Evolutionary conservation across 2,113 vertebrate genomes (phyloP).

Genomic region (Argyrosomus japonicus): DNA sequence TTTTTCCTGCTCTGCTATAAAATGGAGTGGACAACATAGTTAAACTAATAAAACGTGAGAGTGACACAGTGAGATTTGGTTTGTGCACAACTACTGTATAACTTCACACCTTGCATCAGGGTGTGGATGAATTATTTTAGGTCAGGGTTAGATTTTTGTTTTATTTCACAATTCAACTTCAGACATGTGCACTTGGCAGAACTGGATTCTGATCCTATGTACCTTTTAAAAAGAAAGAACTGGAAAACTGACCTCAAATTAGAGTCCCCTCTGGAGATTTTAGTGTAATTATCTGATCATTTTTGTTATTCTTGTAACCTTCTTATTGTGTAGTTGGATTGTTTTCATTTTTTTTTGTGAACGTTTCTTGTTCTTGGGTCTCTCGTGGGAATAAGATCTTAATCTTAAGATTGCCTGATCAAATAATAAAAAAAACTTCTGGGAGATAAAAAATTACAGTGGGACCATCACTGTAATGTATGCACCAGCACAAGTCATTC

Average conservation of each 20-base stretch:
- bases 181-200: too few relatives aligned
- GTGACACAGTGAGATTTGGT: constrained; percentile 35
- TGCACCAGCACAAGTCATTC: background rate
- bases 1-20: constrained; percentile 22
- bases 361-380: too few relatives aligned
- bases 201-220: too few relatives aligned
- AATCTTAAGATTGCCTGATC: too few relatives aligned
- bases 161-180: too few relatives aligned
- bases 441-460: constrained; percentile 1
- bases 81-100: constrained; percentile 43
- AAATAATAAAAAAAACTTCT: background rate
- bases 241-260: too few relatives aligned
- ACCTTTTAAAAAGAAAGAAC: too few relatives aligned
- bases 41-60: constrained; percentile 41
- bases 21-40: constrained; percentile 34
- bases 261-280: too few relatives aligned
- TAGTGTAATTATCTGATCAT: too few relatives aligned
- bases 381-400: too few relatives aligned
- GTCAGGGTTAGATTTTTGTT: background rate
- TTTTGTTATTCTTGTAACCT: too few relatives aligned
- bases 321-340: too few relatives aligned
- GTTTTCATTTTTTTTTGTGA: background rate
- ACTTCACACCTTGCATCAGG: constrained; percentile 38
- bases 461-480: background rate
- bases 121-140: constrained; percentile 28